Percentiles rank a stretch among this genome's conserved stretches.
phyloP scores from a whole-genome alignment of 2,797 vertebrate species.

The Smutsia temminckii region DNA sequence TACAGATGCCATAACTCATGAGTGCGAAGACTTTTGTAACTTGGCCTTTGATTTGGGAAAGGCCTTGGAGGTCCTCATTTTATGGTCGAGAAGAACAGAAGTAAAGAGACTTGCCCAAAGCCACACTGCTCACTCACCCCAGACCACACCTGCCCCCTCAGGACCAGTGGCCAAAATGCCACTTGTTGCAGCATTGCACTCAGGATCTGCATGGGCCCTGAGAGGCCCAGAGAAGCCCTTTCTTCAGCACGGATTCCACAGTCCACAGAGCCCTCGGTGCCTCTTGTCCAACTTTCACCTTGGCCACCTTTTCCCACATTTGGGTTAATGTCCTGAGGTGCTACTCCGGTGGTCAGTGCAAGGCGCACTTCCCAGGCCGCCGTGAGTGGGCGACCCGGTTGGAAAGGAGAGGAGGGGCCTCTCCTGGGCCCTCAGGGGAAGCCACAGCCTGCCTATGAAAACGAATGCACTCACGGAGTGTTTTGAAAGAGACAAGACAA shows the following conservation, averaged over 20 bases:
- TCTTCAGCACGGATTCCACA: fast-evolving
- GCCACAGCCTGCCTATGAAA: not conserved
- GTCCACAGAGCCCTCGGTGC: not conserved
- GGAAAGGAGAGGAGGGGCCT: not conserved
- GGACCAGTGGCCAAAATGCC: not conserved
- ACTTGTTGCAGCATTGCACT: not conserved
- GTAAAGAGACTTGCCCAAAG: not conserved
- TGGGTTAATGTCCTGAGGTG: fast-evolving
- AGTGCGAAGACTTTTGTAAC: not conserved
- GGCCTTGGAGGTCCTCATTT: not conserved
- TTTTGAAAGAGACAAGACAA: not conserved
- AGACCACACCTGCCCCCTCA: not conserved
- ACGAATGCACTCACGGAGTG: not conserved
- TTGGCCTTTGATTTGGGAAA: not conserved
- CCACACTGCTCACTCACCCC: fast-evolving
- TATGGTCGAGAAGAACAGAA: not conserved
- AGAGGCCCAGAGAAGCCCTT: not conserved
- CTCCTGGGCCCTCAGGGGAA: not conserved
- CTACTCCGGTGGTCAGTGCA: too few species aligned
- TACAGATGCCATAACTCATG: too few species aligned
- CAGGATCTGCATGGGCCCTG: not conserved
- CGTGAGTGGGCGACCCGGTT: not conserved
- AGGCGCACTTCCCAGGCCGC: fast-evolving
- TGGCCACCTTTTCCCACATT: not conserved
- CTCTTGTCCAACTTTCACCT: fast-evolving